Evolutionary conservation across 2,888 invertebrate genomes (phyloP), one percentile per base, ranked within the genome.

Genomic region (Conus canariensis): DNA sequence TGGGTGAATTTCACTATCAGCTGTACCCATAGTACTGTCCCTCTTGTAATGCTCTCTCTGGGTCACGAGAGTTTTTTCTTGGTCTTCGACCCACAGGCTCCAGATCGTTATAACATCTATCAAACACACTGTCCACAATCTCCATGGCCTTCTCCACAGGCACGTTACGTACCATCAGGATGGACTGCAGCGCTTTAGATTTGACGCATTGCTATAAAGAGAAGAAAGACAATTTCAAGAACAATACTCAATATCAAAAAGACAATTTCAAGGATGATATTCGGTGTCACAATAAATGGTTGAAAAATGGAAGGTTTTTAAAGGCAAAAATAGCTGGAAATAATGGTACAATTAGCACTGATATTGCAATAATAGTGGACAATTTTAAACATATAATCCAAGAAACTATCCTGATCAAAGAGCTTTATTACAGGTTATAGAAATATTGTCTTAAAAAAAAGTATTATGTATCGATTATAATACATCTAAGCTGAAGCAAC

Each of bases 51-150:
- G 95, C 95, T 86, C 94, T 93, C 22, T 94, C 92, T 25, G 93
- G 91, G 87, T 95, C 95, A 0, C 90, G 82, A 0, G 94, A 93
- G 16, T 92, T 90, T 88, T 93, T 93, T 70, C 95, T 89, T n/a
- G 95, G 93, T 60, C 94, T 93, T 80, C 97, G 92, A 0, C 99
- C 99, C 87, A 99, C 97, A 0, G 99, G 99, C 95, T 99, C 99
- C 93, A 99, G 97, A 96, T 99, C 99, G 45, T 97, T 97, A 95
- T 99, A 99, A 96, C 99, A 99, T 95, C 97, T 98, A 0, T 97
- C 97, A 96, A 99, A 99, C 0, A 99, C 99, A 94, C 98, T 97
- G 93, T 99, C 98, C 58, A 99, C 98, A 0, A 98, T 97, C 60
- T 97, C 97, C 25, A 97, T 96, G 0, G 98, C 99, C 95, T 98